Evolutionary conservation across 2,113 vertebrate genomes (phyloP), one percentile per base, ranked within the genome.

Genomic region (Zosterops pallidus): DNA sequence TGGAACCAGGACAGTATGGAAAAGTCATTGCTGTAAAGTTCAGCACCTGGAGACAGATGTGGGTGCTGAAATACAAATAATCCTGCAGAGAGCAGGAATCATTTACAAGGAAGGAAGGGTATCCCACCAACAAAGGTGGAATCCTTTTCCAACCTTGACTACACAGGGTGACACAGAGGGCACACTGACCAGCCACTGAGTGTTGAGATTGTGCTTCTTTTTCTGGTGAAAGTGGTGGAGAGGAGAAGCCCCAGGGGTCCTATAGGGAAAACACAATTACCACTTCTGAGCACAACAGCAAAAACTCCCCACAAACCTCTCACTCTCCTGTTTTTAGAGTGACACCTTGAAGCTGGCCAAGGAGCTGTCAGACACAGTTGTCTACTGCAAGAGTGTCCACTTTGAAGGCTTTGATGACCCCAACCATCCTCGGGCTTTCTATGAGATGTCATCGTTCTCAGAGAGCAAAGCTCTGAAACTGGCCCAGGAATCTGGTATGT

Each of bases 351-450:
- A 98, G 94, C 98, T 99, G 29, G 98, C 98, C 69, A 98, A 98
- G 86, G 98, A 98, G 92, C 98, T 99, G 24, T 99, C 99, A 0
- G 98, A 99, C 81, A 91, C 98, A 8, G 98, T 99, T 41, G 92
- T 99, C 90, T 99, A 99, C 98, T 99, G 99, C 97, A 99, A 99
- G 97, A 99, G 99, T 1, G 98, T 99, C 92, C 99, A 99, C 90
- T 99, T 99, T 64, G 94, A 69, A 17, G 98, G 98, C 60, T 99
- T 99, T 69, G 97, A 98, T 42, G 94, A 98, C 15, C 85, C 98
- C 26, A 95, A 6, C 82, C 93, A 98, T 1, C 97, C 94, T 44
- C 98, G 98, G 69, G 97, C 97, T 31, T 99, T 99, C 96, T 99
- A 99, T 0, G 99, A 99, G 97, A 99, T 99, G 98, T 98, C 98